phyloP scores from a whole-genome alignment of 64 coral and sea anemone genomes.

The Montipora efflorescens region DNA sequence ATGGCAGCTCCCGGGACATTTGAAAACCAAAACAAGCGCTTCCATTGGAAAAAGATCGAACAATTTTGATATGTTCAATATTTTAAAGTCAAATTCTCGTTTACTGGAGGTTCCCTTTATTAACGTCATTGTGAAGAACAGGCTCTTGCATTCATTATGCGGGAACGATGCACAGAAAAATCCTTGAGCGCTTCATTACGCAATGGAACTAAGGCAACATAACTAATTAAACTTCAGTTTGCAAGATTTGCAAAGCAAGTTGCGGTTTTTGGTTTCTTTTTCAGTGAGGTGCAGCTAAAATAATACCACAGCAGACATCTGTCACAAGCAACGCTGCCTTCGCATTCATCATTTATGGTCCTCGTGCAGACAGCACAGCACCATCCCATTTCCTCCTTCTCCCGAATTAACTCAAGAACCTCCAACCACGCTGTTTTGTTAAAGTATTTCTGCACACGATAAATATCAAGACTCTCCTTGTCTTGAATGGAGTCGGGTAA shows the following conservation, averaged over 20 bases:
- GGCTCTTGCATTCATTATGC: background rate
- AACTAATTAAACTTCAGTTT: slow-evolving; percentile 24
- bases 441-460: slow-evolving; percentile 45
- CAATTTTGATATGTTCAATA: too few species aligned
- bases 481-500: slow-evolving; percentile 1
- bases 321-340: slow-evolving; percentile 61
- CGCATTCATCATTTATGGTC: slow-evolving; percentile 50
- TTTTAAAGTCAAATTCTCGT: too few species aligned
- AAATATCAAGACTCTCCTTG: slow-evolving; percentile 38
- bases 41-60: too few species aligned
- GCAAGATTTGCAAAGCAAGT: slow-evolving; percentile 50
- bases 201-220: background rate
- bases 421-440: slow-evolving; percentile 17
- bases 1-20: too few species aligned
- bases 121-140: too few species aligned
- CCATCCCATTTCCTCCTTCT: slow-evolving; percentile 33
- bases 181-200: background rate
- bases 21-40: too few species aligned
- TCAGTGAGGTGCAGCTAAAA: slow-evolving; percentile 51
- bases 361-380: slow-evolving; percentile 53
- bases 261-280: slow-evolving; percentile 29
- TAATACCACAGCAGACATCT: slow-evolving; percentile 48
- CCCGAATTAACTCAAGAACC: slow-evolving; percentile 27
- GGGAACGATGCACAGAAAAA: background rate
- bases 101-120: too few species aligned